Evolutionary conservation across 1,140 invertebrate species (phyloP), one percentile per base, ranked within the genome.

Genomic region (Schlechtendalia chinensis): DNA sequence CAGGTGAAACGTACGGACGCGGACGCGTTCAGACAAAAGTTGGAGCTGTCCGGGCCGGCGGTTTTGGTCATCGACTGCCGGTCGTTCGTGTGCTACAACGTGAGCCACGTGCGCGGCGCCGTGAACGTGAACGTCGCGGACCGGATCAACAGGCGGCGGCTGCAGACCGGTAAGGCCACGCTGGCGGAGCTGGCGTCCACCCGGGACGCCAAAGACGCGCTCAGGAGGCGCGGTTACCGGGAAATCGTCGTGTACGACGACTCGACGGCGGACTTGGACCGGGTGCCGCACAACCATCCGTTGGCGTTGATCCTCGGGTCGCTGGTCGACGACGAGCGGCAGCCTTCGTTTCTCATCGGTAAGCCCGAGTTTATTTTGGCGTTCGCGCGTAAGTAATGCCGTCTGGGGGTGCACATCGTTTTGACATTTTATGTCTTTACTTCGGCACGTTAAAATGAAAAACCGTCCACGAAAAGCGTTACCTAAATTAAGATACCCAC

Each of bases 81-180:
- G 45, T 89, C 92, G 0, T 93, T 93, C 83, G 88, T 93, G 29
- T 88, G 89, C 27, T 94, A 91, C 86, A 92, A 93, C 84, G 87
- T 89, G 45, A 89, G 89, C 82, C 93, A 94, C 85, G 89, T 94
- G 54, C 86, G 87, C 32, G 91, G 91, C 19, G 90, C 92, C 22
- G 89, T 93, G 80, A 93, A 93, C 86, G 88, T 94, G 27, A 92
- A 92, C 85, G 93, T 92, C 84, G 89, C 90, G 3, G 92, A 93
- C 85, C 86, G 92, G 53, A 91, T 93, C 84, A 93, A 91, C 83
- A 87, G 91, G 56, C 87, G 90, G 82, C 85, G 92, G 27, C 86
- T 94, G 79, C 91, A 91, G 84, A 88, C 89, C 82, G 91, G 92
- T 3, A 91, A 91, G 83, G 90, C 90, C 1, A 88, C 87, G 2